Conservation (phyloP, 2,888 invertebrate species). For the Melangyna quadrimaculata region DNA sequence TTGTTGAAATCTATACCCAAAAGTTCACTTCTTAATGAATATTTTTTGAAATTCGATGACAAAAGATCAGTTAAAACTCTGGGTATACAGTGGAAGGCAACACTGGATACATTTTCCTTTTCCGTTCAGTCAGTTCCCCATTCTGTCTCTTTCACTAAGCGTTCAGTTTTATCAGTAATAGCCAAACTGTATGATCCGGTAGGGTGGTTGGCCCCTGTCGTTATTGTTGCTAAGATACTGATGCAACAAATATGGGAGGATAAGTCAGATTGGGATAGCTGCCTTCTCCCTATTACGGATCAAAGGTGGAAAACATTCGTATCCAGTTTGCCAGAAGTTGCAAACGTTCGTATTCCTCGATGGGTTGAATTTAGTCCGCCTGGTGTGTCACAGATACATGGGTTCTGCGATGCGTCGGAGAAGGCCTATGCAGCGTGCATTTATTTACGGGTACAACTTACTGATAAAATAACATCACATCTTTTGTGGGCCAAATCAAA, state of each 20-base stretch:
- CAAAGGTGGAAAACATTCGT: neutral
- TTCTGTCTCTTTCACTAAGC: conserved; percentile 15
- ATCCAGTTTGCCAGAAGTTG: too few relatives aligned
- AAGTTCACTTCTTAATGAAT: neutral
- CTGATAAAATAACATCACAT: neutral
- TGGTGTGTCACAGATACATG: conserved; percentile 30
- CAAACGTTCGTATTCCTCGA: neutral
- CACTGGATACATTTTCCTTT: neutral
- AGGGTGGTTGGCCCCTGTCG: too few relatives aligned
- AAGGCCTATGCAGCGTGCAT: conserved; percentile 42
- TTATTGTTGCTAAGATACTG: conserved; percentile 45
- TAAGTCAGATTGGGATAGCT: neutral
- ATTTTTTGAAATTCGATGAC: neutral
- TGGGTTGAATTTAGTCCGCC: neutral
- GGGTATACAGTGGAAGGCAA: neutral
- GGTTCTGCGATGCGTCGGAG: conserved; percentile 57
- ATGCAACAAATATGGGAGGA: conserved; percentile 42
- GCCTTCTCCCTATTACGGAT: neutral
- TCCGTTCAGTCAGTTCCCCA: neutral
- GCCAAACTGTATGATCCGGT: conserved; percentile 60
- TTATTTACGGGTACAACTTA: conserved; percentile 2
- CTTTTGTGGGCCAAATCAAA: conserved; percentile 37
- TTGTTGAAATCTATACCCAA: neutral
- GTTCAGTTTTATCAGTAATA: conserved; percentile 52
- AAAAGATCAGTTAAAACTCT: too few relatives aligned